Evolutionary conservation across 2,113 vertebrate species (phyloP).

Genomic region (Gymnarchus niloticus): DNA sequence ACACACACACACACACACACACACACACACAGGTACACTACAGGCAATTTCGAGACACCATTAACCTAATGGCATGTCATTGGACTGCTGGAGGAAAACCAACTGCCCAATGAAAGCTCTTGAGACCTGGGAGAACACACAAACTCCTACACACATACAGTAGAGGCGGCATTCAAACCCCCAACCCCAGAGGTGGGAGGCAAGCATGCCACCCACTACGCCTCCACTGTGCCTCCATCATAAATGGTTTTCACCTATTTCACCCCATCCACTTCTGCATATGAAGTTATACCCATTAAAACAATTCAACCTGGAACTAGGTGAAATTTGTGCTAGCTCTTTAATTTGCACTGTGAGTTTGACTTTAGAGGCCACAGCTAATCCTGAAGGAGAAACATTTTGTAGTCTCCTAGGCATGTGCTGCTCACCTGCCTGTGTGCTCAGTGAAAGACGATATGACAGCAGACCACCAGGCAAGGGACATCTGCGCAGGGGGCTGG

Average conservation of each 20-base stretch:
- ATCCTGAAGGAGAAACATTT: conserved; percentile 37
- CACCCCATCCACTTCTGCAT: background rate
- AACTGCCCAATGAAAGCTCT: too few relatives aligned
- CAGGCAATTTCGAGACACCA: too few relatives aligned
- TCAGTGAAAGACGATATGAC: conserved; percentile 58
- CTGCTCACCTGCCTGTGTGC: conserved; percentile 43
- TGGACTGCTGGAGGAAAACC: too few relatives aligned
- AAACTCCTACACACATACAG: too few relatives aligned
- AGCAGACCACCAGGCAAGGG: conserved; percentile 54
- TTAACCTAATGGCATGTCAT: too few relatives aligned
- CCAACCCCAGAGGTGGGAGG: too few relatives aligned
- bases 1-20: too few relatives aligned
- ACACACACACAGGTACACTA: too few relatives aligned
- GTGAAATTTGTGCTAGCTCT: background rate
- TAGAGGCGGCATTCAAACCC: too few relatives aligned
- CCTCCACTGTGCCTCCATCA: too few relatives aligned
- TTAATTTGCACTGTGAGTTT: conserved; percentile 18
- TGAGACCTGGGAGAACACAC: too few relatives aligned
- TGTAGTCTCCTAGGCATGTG: conserved; percentile 48
- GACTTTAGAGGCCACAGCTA: conserved; percentile 34
- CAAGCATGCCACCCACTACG: too few relatives aligned
- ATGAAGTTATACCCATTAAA: background rate
- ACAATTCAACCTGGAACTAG: background rate
- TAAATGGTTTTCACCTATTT: background rate
- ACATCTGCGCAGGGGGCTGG: conserved; percentile 39